phyloP scores from a whole-genome alignment of 2,113 vertebrate genomes.

The Oryzias curvinotus region DNA sequence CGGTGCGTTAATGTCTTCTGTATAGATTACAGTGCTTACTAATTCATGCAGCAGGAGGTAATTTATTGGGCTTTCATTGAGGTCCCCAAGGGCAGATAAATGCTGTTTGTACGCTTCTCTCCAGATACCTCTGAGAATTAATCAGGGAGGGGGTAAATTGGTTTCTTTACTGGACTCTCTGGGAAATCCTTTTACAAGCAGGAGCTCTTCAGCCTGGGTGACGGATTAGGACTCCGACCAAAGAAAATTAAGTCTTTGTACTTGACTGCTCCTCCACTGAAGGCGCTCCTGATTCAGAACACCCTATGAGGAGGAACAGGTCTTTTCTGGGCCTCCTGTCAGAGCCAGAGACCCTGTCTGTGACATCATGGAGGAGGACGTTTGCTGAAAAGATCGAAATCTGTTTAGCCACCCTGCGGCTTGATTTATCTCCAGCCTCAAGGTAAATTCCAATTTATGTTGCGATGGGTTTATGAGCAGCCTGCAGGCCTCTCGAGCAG shows the following conservation, averaged over 20 bases:
- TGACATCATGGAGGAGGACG: not conserved
- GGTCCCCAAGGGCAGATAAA: slow-evolving; percentile 61
- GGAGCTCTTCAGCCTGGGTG: not conserved
- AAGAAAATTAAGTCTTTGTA: no score
- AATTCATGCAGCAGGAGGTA: slow-evolving; percentile 63
- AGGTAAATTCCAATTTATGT: slow-evolving; percentile 34
- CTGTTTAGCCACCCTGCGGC: not conserved
- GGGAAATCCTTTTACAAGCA: slow-evolving; percentile 33
- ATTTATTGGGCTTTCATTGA: slow-evolving; percentile 65
- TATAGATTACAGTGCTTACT: slow-evolving; percentile 61
- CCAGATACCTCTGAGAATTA: slow-evolving; percentile 51
- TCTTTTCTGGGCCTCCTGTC: no score
- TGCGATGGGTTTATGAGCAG: slow-evolving; percentile 39
- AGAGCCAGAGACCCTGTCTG: not conserved
- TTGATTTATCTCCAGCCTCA: slow-evolving; percentile 16
- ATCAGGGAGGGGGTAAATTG: slow-evolving; percentile 55
- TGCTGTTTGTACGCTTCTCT: slow-evolving; percentile 47
- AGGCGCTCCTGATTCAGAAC: no score
- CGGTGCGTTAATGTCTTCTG: slow-evolving; percentile 52
- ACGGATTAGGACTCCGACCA: no score
- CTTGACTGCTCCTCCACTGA: no score
- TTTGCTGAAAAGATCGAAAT: slow-evolving; percentile 15
- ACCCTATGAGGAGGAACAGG: no score
- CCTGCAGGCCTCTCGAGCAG: slow-evolving; percentile 27
- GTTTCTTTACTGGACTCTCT: slow-evolving; percentile 57